These are phyloP conservation scores for Capra hircus DNA, from an alignment of 2,113 vertebrate genomes.

Conservation along the genomic window DNA sequence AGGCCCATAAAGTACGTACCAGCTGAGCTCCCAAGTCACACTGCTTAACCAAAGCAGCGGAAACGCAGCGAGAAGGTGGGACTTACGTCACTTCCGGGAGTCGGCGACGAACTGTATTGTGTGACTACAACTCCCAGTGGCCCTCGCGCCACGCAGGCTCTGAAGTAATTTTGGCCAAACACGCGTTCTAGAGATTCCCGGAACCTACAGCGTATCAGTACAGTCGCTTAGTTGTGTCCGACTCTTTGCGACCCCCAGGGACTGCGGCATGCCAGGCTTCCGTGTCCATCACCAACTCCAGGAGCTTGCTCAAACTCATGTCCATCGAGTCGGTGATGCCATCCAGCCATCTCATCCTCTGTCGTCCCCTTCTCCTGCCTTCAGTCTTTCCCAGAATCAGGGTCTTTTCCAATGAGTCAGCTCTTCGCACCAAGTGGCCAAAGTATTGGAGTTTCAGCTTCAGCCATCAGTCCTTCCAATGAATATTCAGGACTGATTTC, in stretches of 20 bases:
- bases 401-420: background rate
- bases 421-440: background rate
- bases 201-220: background rate
- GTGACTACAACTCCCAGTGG: constrained; percentile 21
- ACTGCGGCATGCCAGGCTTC: background rate
- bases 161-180: rapidly evolving
- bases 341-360: background rate
- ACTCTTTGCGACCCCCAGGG: background rate
- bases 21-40: rapidly evolving
- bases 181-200: rapidly evolving
- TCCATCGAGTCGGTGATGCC: background rate
- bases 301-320: background rate
- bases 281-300: background rate
- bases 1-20: background rate
- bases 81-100: constrained; percentile 25
- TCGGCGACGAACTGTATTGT: rapidly evolving
- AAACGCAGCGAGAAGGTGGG: background rate
- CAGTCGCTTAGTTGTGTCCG: background rate
- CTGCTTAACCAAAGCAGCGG: rapidly evolving
- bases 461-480: background rate
- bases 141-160: background rate
- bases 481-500: background rate
- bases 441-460: background rate
- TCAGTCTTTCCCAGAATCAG: background rate
- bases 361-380: background rate